Evolutionary conservation across 1,140 invertebrate species (phyloP), one percentile per base, ranked within the genome.

Genomic region (Diplogasteroides magnus): DNA sequence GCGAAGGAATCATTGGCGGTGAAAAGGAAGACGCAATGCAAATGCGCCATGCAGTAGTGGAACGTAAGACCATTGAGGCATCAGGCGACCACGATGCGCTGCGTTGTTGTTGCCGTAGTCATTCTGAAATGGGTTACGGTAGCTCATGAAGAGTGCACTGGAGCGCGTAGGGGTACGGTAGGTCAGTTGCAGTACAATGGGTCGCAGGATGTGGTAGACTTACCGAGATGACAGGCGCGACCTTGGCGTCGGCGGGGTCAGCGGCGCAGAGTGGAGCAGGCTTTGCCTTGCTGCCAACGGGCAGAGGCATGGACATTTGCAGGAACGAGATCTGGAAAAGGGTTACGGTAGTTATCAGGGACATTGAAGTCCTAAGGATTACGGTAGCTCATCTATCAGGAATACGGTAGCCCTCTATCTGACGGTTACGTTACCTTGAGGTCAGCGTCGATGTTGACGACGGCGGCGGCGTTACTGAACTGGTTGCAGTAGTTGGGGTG

Each of bases 381-480:
- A n/a, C n/a, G n/a, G n/a, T n/a, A n/a, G n/a, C n/a, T n/a, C n/a
- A n/a, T n/a, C n/a, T n/a, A n/a, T n/a, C n/a, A n/a, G n/a, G n/a
- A n/a, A n/a, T n/a, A n/a, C n/a, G n/a, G n/a, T n/a, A n/a, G n/a
- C n/a, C n/a, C n/a, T n/a, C n/a, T n/a, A n/a, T n/a, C n/a, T n/a
- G 14, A 11, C 29, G 28, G 61, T n/a, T n/a, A n/a, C n/a, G 28
- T 19, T 19, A 73, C 71, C 32, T 76, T 31, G 56, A 77, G 69
- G 55, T 77, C 77, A 1, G 60, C 70, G 63, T 77, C 77, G 28
- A 77, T 68, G 65, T 72, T 77, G 25, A 77, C 76, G 27, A 77
- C 76, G 2, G 76, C 76, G 19, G 76, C 76, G 6, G 76, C 76
- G 61, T 77, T 77, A n/a, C 73, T 77, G 63, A 77, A 77, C 58